phyloP scores from a whole-genome alignment of 2,797 vertebrate genomes.

The Malurus splendens region DNA sequence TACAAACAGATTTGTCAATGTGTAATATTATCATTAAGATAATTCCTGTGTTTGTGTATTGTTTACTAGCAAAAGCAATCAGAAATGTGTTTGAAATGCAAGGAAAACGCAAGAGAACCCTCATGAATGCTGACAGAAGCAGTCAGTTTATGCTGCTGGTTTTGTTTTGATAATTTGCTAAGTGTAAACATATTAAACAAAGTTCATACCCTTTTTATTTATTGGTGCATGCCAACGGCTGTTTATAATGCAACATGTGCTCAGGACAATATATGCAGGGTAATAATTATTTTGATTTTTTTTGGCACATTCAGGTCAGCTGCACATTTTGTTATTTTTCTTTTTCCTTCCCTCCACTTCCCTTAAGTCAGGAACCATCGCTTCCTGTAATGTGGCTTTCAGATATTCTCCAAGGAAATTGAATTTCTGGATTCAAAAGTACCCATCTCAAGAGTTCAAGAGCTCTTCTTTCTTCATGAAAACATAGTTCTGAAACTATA shows the following conservation, averaged over 20 bases:
- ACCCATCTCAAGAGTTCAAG: conserved; percentile 39
- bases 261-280: not conserved
- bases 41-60: not conserved
- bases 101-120: not conserved
- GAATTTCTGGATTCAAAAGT: conserved; percentile 52
- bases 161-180: not conserved
- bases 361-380: conserved; percentile 52
- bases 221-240: not conserved
- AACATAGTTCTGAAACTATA: conserved; percentile 34
- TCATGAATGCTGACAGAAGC: not conserved
- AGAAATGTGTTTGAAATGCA: not conserved
- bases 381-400: conserved; percentile 63
- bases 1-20: not conserved
- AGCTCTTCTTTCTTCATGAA: conserved; percentile 42
- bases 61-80: not conserved
- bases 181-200: not conserved
- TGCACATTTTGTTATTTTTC: conserved; percentile 58
- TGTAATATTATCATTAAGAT: not conserved
- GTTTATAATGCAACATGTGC: not conserved
- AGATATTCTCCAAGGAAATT: conserved; percentile 63
- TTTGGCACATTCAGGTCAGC: conserved; percentile 24
- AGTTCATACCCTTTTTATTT: not conserved
- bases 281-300: conserved; percentile 48
- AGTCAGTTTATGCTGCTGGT: not conserved
- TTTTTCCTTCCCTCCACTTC: conserved; percentile 49